Evolutionary conservation across 2,113 vertebrate genomes (phyloP).

Genomic region (Etheostoma spectabile): DNA sequence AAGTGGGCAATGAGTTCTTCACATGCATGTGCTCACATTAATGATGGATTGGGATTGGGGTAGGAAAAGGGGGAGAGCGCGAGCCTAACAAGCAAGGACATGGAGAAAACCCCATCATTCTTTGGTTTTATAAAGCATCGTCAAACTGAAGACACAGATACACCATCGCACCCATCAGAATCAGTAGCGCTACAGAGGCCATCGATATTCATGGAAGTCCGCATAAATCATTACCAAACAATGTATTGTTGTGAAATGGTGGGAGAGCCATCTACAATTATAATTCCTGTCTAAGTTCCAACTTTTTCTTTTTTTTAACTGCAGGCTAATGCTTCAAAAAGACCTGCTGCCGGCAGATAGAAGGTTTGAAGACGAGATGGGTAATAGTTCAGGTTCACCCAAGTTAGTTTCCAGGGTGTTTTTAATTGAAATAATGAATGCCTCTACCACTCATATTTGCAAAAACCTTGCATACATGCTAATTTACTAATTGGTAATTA

Average conservation of each 20-base stretch:
- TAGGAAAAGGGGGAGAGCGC: not conserved
- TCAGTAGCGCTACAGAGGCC: conserved; percentile 49
- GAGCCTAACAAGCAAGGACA: conserved; percentile 25
- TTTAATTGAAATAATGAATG: conserved; percentile 28
- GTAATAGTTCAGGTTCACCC: not conserved
- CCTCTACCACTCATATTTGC: conserved; percentile 22
- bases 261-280: conserved; percentile 51
- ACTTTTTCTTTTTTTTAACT: not conserved
- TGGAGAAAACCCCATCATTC: conserved; percentile 21
- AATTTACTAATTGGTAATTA: conserved; percentile 48
- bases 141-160: conserved; percentile 30
- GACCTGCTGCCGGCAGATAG: conserved; percentile 36
- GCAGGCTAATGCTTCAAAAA: conserved; percentile 23
- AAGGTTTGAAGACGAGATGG: conserved; percentile 6
- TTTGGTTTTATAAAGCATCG: conserved; percentile 30
- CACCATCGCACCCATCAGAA: conserved; percentile 36
- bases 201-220: conserved; percentile 46
- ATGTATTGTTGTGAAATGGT: conserved; percentile 43
- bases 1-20: conserved; percentile 69
- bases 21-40: conserved; percentile 61
- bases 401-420: not conserved
- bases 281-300: conserved; percentile 5
- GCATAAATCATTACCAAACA: conserved; percentile 60
- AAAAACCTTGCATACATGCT: conserved; percentile 16
- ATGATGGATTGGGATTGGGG: conserved; percentile 40